Base-by-base conservation (phyloP, 1,140 invertebrate genomes). In the Lucilia sericata region DNA sequence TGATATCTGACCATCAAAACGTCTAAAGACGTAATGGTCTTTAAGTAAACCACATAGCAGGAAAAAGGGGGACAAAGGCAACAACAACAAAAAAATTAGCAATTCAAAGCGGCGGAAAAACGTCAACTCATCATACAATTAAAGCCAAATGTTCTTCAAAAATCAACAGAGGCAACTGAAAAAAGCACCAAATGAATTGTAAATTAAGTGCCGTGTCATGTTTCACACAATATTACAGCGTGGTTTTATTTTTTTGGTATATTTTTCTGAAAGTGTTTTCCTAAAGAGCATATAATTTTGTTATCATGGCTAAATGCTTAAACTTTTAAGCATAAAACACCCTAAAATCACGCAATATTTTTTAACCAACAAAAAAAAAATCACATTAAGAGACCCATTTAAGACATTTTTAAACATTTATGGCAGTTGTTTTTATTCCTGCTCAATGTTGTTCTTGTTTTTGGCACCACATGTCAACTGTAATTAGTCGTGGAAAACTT, bases 201-300 rank as follows among this genome's bases (percentile, higher is more conserved):
- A 85, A 85, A 85, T 85, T 85, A 85, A 85, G 82, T 85, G 84
- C 75, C 82, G 84, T 85, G 84, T 85, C 84, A 85, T 85, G 84
- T 85, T 85, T 83, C 84, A 85, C 84, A 85, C 76, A 80, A 80
- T 49, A 80, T 80, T 51, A 80, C 76, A 49, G n/a, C 42, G 17
- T 12, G 75, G 34, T 17, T n/a, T 10, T 78, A 42, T 42, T 42
- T 42, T n/a, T 42, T 30, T 30, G 25, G 42, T 42, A 8, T 78
- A n/a, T 14, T 78, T 42, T 42, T 78, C 14, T 14, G 34, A 2
- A 12, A 75, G n/a, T 75, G 25, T 42, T 47, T 42, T 47, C 17
- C 13, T 21, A 80, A 80, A 80, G 47, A 51, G 5, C 36, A 49
- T 13, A 36, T 19, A 19, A 80, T 80, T 51, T 76, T 49, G 8